Evolutionary conservation across 2,113 vertebrate species (phyloP).

Genomic region (Podilymbus podiceps): DNA sequence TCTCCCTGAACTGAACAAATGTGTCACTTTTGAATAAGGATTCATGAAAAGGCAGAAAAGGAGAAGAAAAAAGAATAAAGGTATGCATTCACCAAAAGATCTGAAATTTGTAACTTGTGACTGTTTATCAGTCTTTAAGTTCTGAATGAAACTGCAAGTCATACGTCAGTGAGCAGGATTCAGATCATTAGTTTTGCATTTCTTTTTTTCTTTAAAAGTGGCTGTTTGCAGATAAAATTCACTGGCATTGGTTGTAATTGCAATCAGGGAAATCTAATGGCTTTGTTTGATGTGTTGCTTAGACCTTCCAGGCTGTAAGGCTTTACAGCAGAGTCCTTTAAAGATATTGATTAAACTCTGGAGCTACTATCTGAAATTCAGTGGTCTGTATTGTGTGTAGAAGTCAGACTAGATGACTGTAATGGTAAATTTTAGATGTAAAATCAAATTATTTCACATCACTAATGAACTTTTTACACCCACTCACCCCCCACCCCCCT

Average conservation of each 20-base stretch:
- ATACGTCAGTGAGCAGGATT: not conserved
- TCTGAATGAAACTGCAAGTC: conserved; percentile 59
- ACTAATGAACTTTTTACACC: not conserved
- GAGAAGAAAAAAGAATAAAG: conserved; percentile 69
- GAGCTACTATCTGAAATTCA: not conserved
- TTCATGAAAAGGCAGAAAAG: conserved; percentile 71
- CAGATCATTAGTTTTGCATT: conserved; percentile 5
- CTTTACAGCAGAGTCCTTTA: not conserved
- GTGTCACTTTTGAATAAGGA: conserved; percentile 79
- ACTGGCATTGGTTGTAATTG: not conserved
- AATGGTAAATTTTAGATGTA: not conserved
- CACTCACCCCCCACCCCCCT: too few species aligned
- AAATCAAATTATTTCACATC: not conserved
- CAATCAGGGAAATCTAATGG: not conserved
- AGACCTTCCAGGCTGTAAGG: not conserved
- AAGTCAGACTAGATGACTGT: not conserved
- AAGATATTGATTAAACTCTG: not conserved
- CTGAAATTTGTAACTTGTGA: conserved; percentile 62
- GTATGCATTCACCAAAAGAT: conserved; percentile 59
- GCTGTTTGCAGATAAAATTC: conserved; percentile 13
- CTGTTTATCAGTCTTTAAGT: conserved; percentile 63
- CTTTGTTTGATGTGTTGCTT: not conserved
- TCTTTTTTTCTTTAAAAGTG: conserved; percentile 13
- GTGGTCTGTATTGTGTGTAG: not conserved
- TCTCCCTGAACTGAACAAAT: conserved; percentile 78